Base-by-base conservation (phyloP, 1,140 invertebrate species). In the Scaptomyza graminum region DNA sequence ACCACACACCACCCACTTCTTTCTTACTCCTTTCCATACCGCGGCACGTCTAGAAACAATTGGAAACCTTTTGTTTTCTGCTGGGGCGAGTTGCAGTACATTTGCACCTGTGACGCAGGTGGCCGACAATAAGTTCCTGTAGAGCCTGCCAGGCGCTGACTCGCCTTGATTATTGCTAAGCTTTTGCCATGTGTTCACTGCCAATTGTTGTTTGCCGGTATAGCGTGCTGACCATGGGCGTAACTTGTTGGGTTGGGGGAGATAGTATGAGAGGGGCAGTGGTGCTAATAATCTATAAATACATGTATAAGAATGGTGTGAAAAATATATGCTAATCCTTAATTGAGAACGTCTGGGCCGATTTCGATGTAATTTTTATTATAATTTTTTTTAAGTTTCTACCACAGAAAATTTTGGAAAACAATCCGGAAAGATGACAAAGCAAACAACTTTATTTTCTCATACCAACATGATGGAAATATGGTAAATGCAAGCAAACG, bases 151-250 rank as follows among this genome's bases (percentile, higher is more conserved):
- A 34, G 7, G 7, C 18, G 13, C 22, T 18, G 44, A 25, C 31
- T 18, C 41, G 52, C 46, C 70, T 62, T 63, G 69, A 68, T 52
- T 82, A 78, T 81, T 73, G 79, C 69, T 31, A 65, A 82, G 81
- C 37, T 76, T 68, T 68, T 60, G 41, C 22, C 18, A 9, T 34
- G n/a, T 6, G 0, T 8, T 39, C 18, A 22, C 2, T 9, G 3
- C 1, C 54, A 18, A 13, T 3, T 7, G n/a, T 12, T 8, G 12
- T 41, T 41, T 22, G 18, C 8, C 11, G 16, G 9, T 9, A 34
- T 39, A 9, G 11, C 16, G 52, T 8, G 4, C 37, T 37, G 9
- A 11, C 51, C 1, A 15, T 7, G 50, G 8, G 13, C 9, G 4
- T 18, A 1, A 3, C 37, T 39, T n/a, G 12, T n/a, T n/a, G 37